phyloP scores from a whole-genome alignment of 2,888 invertebrate genomes.

The Venusia cambrica region DNA sequence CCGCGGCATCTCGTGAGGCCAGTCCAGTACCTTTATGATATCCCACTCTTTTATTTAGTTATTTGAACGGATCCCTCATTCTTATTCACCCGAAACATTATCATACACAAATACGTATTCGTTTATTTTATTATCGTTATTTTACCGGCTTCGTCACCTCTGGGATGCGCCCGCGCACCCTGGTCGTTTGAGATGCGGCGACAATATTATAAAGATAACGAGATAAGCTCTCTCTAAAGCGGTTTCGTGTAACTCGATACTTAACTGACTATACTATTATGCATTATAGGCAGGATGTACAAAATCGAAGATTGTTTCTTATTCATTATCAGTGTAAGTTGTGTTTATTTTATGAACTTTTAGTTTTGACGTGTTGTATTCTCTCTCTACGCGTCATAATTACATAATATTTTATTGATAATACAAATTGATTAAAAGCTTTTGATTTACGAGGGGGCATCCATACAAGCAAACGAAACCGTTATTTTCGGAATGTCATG shows the following conservation, averaged over 20 bases:
- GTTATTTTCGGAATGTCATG: no score
- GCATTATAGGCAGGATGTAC: conserved; percentile 54
- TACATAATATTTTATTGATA: no score
- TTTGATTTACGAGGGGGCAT: no score
- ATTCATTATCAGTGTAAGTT: conserved; percentile 20
- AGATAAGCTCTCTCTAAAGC: conserved; percentile 70
- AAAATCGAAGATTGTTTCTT: conserved; percentile 31
- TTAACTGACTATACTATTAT: conserved; percentile 52
- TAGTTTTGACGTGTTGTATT: background rate
- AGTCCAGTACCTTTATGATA: conserved; percentile 57
- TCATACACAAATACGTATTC: conserved; percentile 74
- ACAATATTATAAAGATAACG: conserved; percentile 70
- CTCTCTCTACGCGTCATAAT: no score
- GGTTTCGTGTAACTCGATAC: conserved; percentile 70
- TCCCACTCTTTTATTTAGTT: conserved; percentile 73
- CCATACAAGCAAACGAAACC: no score
- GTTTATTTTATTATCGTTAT: conserved; percentile 76
- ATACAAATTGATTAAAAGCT: no score
- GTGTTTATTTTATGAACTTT: conserved; percentile 10
- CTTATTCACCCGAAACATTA: conserved; percentile 72
- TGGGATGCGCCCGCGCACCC: conserved; percentile 44
- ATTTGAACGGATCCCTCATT: conserved; percentile 72
- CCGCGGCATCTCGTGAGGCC: conserved; percentile 63
- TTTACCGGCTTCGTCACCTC: conserved; percentile 72
- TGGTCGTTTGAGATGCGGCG: conserved; percentile 53